Base-by-base conservation (phyloP, 2,113 vertebrate genomes). In the Etia nguti region DNA sequence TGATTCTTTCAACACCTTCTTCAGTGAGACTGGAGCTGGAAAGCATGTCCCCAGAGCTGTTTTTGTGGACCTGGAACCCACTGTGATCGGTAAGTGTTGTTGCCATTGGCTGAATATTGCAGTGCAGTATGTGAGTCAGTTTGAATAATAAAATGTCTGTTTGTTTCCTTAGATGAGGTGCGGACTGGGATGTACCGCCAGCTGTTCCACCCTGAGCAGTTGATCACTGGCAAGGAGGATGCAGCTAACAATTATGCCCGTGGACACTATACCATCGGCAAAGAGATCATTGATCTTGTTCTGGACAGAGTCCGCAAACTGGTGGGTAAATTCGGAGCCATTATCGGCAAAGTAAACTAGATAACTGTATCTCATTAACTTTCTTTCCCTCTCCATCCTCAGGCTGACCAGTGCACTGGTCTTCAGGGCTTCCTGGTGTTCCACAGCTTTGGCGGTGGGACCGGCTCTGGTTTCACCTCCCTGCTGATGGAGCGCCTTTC, bases 401-500 rank as follows among this genome's bases (percentile, higher is more conserved):
- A 94, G 93, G 89, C 91, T 4, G 93, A 94, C 68, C 93, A 94
- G 93, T 92, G 91, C 90, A 92, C 92, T 0, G 92, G 92, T 6
- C 92, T 93, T 24, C 92, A 93, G 84, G 94, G 95, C 84, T 96
- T 96, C 95, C 93, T 96, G 94, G 95, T 90, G 6, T 93, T 97
- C 97, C 93, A 97, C 96, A 60, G 97, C 96, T 22, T 97, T 81
- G 89, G 97, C 95, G 94, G 97, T 86, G 93, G 94, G 75, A 95
- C 96, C 8, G 96, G 96, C 48, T 96, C 96, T 38, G 95, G 96
- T 86, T 96, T 96, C 94, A 96, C 96, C 90, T 98, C 98, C 82
- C 93, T 99, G 81, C 95, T 99, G 90, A 98, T 99, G 98, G 98
- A 99, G 83, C 97, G 97, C n/a, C 97, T 99, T 55, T 99, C 98